Evolutionary conservation across 2,888 invertebrate species (phyloP), one percentile per base, ranked within the genome.

Genomic region (Rhimphoctona megacephalus): DNA sequence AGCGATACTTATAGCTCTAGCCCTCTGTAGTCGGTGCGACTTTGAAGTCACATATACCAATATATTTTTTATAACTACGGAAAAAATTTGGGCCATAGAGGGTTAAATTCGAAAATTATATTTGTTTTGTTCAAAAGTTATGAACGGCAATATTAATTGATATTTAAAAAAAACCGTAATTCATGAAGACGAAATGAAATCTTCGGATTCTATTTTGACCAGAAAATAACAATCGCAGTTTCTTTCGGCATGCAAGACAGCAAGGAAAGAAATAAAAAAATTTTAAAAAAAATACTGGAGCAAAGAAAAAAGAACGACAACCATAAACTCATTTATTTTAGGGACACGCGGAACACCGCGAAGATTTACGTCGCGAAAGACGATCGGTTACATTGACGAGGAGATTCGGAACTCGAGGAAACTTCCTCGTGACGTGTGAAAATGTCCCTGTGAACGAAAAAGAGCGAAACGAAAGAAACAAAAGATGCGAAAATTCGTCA

Each of bases 281-380:
- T 1, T n/a, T 5, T 7, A 22, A 54, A 25, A 9, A 11, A 25
- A 61, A 61, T 17, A 61, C 6, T 30, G 17, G 61, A 61, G 61
- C 30, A 30, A 61, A 61, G 30, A 81, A 64, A 85, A 70, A 78
- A 64, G 77, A 72, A 70, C 70, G 39, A 70, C 66, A 83, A 83
- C 85, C 77, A 83, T 86, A 77, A 83, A 86, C 22, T 86, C 83
- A 81, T 86, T 86, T 83, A 83, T 86, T 86, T 80, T 86, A 86
- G 86, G 86, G 80, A 83, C 79, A 52, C 85, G 85, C 82, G 83
- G 83, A 83, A 83, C 83, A 72, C 72, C 86, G 79, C 82, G 85
- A 85, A 83, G 79, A 76, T 83, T 76, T 76, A 49, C 80, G 80
- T 66, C 83, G 69, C 85, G 82, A 83, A 83, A 85, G 83, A 85